Percentiles rank a stretch among this genome's conserved stretches.
phyloP scores from a whole-genome alignment of 2,888 invertebrate species.

The Dermolepida albohirtum region DNA sequence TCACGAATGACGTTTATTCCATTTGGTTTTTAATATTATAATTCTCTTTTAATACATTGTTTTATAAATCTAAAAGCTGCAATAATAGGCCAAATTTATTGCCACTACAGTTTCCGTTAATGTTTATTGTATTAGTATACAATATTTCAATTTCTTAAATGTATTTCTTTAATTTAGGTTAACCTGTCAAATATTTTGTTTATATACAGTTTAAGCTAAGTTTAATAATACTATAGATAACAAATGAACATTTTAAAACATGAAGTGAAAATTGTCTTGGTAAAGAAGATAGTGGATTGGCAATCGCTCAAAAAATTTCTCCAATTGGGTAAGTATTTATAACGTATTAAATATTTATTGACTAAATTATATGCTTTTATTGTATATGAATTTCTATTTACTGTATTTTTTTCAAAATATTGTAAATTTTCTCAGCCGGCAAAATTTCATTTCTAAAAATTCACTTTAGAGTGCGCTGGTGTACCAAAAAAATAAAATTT shows the following conservation, averaged over 20 bases:
- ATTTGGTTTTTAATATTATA: constrained; percentile 47
- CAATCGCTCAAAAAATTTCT: not conserved
- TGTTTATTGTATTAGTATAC: constrained; percentile 12
- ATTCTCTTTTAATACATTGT: constrained; percentile 38
- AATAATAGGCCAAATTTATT: constrained; percentile 39
- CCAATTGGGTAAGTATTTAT: constrained; percentile 29
- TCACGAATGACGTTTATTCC: constrained; percentile 48
- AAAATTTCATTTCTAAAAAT: constrained; percentile 22
- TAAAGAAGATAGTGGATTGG: constrained; percentile 18
- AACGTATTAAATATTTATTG: not conserved
- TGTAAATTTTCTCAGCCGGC: constrained; percentile 19
- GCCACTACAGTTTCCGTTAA: constrained; percentile 35
- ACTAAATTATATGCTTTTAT: not conserved
- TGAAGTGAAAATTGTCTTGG: constrained; percentile 6
- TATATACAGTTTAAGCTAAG: constrained; percentile 36
- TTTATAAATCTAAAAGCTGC: constrained; percentile 43
- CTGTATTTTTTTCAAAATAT: constrained; percentile 10
- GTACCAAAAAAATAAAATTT: constrained; percentile 2
- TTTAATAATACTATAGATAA: constrained; percentile 23
- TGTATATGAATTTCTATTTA: not conserved
- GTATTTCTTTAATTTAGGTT: constrained; percentile 40
- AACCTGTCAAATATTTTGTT: constrained; percentile 45
- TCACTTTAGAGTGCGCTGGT: constrained; percentile 32
- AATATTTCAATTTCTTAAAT: constrained; percentile 4
- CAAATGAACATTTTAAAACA: constrained; percentile 24